Evolutionary conservation across 2,113 vertebrate species (phyloP), one percentile per base, ranked within the genome.

Genomic region (Lamprotornis superbus): DNA sequence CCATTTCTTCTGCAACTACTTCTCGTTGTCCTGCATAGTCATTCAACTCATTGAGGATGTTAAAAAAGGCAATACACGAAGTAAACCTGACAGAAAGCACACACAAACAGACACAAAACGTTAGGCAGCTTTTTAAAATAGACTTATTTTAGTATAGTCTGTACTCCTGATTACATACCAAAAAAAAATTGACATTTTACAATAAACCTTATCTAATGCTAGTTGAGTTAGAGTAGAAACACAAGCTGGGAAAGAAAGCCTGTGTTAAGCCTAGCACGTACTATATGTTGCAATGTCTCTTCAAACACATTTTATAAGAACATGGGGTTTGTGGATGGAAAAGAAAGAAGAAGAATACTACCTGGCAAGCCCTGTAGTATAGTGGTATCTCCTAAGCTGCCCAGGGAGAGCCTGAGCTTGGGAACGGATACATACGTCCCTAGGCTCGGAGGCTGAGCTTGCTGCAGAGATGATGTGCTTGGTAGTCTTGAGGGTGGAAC

Each of bases 1-100:
- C 98, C 98, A 99, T 99, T 97, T 99, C 99, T 98, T 99, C 99
- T 24, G 99, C 99, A 96, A 99, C 99, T 60, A 99, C 99, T 98
- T 99, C 99, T 96, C 99, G 98, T 90, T 99, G 99, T 95, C 99
- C 99, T 7, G 99, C 99, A 71, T 99, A 99, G 98, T 99, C 99
- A 88, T 99, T 99, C 95, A 99, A 86, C 91, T 99, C 99, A 3
- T 99, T 99, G 90, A 99, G 98, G 94, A 99, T 98, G 95, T 99
- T 98, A 98, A 99, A 99, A 97, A 99, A 99, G 33, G 99, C 99
- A 96, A 99, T 87, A 93, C 99, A 99, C 0, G 99, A 98, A 15
- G 99, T 99, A 97, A 99, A 99, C 98, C 99, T 99, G 98, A 61
- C 87, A 91, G 94, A 95, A 80, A 94, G 85, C 90, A 94, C 59